Conservation (phyloP, 2,113 vertebrate genomes). For the Tachysurus fulvidraco region DNA sequence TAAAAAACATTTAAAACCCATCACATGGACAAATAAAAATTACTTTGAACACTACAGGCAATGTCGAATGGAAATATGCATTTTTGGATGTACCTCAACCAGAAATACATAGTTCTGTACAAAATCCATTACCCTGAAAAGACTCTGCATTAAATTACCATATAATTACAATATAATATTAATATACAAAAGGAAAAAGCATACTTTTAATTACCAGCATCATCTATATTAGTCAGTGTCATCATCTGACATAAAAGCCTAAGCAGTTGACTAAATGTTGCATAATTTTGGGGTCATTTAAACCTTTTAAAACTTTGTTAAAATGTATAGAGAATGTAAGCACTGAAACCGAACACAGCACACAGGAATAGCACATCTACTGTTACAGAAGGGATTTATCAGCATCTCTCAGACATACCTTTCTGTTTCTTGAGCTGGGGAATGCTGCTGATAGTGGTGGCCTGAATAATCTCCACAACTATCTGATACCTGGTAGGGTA, state of each 20-base stretch:
- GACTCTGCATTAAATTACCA: no score
- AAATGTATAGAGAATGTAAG: no score
- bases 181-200: neutral
- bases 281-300: no score
- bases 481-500: conserved; percentile 90
- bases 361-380: neutral
- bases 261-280: no score
- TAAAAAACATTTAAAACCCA: neutral
- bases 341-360: neutral
- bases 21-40: neutral
- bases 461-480: conserved; percentile 97
- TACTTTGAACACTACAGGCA: neutral
- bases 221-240: neutral
- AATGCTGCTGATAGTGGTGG: conserved; percentile 95
- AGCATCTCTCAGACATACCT: conserved; percentile 71
- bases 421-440: conserved; percentile 96
- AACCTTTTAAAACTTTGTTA: no score
- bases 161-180: no score
- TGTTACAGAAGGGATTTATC: neutral
- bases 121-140: neutral
- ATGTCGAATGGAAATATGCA: neutral
- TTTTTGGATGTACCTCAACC: neutral
- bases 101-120: neutral
- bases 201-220: no score
- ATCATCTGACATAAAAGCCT: neutral